Evolutionary conservation across 2,888 invertebrate species (phyloP).

Genomic region (Agriotes lineatus): DNA sequence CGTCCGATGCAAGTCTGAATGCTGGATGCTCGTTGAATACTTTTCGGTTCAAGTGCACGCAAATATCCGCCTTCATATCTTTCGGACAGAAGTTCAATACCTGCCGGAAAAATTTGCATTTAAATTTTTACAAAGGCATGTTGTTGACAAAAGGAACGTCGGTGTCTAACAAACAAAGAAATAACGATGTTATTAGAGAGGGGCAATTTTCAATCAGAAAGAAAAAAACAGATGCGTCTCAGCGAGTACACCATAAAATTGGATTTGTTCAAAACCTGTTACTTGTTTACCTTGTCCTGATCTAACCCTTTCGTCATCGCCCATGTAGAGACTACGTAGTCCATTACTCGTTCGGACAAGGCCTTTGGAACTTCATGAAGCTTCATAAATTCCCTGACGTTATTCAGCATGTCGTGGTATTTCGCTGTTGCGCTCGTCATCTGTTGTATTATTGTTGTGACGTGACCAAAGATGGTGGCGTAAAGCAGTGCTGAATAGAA

Average conservation of each 20-base stretch:
- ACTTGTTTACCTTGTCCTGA: constrained; percentile 91
- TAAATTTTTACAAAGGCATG: no score
- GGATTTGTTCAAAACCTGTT: background rate
- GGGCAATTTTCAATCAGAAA: constrained; percentile 20
- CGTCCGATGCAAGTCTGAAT: constrained; percentile 96
- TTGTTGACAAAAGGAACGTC: constrained; percentile 27
- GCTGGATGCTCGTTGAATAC: constrained; percentile 98
- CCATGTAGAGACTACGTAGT: constrained; percentile 99
- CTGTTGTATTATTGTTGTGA: constrained; percentile 99
- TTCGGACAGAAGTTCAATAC: constrained; percentile 99
- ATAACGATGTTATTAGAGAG: constrained; percentile 30
- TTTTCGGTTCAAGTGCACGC: constrained; percentile 99
- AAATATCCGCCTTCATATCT: constrained; percentile 99
- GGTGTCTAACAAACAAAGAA: constrained; percentile 33
- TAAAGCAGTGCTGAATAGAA: constrained; percentile 86
- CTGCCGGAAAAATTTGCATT: constrained; percentile 67
- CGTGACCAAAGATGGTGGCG: constrained; percentile 99
- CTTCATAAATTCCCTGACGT: constrained; percentile 99
- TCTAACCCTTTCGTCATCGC: constrained; percentile 99
- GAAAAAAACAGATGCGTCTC: background rate
- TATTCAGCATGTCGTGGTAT: constrained; percentile 99
- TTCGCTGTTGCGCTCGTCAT: constrained; percentile 99
- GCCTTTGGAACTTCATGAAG: constrained; percentile 99
- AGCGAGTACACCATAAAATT: background rate
- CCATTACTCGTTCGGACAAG: constrained; percentile 98